Percentiles rank a stretch among this genome's conserved stretches.
These are phyloP conservation scores for Propithecus perrieri DNA, from an alignment of 2,797 vertebrate species.

Conservation along the genomic window DNA sequence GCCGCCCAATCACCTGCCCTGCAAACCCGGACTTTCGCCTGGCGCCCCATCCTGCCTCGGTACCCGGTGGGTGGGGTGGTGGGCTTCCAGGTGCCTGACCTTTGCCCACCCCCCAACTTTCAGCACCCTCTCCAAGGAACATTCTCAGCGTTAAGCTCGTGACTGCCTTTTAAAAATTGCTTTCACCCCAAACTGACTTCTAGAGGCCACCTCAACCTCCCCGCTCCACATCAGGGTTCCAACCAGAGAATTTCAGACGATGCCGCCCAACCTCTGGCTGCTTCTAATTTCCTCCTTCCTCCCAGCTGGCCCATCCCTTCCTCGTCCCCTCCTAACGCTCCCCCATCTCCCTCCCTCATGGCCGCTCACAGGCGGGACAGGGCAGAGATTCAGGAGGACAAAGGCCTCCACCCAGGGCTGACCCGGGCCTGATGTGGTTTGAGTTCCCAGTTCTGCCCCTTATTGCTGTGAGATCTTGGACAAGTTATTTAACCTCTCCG, in stretches of 20 bases:
- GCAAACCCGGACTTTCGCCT: neutral
- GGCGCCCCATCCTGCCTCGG: neutral
- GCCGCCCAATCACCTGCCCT: neutral
- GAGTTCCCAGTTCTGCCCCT: neutral
- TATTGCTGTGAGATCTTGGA: neutral
- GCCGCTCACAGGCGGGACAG: neutral
- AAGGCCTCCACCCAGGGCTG: neutral
- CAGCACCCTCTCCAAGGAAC: neutral
- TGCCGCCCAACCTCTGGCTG: neutral
- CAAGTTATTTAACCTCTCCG: neutral
- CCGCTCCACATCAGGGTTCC: neutral
- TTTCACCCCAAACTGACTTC: neutral
- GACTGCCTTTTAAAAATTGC: neutral
- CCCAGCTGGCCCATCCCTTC: neutral
- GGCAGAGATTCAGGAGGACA: neutral
- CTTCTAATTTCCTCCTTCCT: neutral
- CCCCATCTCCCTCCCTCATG: neutral
- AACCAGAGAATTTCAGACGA: neutral
- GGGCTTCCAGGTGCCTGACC: neutral
- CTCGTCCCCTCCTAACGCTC: too few species aligned
- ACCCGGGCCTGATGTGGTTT: neutral
- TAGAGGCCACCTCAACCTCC: neutral
- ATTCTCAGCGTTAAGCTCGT: neutral
- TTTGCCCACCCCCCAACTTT: neutral
- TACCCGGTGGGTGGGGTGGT: accelerated